phyloP scores from a whole-genome alignment of 64 coral and sea anemone genomes.

The Stichodactyla helianthus region DNA sequence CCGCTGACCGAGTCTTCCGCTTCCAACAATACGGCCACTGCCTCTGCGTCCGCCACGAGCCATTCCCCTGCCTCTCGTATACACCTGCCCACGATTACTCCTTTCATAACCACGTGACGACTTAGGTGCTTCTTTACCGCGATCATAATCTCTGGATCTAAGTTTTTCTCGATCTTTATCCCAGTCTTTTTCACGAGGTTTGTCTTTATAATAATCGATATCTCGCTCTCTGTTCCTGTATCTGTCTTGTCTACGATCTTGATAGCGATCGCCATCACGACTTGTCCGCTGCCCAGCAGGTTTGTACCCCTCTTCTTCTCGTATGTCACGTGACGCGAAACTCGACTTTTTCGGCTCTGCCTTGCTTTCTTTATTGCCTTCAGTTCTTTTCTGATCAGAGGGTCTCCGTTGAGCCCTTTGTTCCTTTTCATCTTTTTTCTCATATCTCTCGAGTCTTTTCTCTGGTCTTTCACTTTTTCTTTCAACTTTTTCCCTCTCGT shows the following conservation, averaged over 20 bases:
- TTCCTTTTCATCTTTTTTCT: conserved; percentile 38
- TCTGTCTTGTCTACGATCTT: conserved; percentile 11
- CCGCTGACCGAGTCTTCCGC: conserved; percentile 59
- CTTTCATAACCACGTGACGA: background rate
- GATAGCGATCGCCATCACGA: conserved; percentile 47
- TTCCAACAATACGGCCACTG: conserved; percentile 65
- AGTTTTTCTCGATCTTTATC: background rate
- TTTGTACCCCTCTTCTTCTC: conserved; percentile 9
- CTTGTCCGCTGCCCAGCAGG: background rate
- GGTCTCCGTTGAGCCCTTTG: conserved; percentile 3
- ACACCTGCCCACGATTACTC: background rate
- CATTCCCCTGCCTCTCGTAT: background rate
- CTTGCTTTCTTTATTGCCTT: conserved; percentile 14
- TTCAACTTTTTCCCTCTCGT: conserved; percentile 15
- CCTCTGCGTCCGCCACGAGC: conserved; percentile 31
- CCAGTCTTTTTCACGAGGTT: conserved; percentile 4
- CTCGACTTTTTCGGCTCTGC: background rate
- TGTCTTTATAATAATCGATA: conserved; percentile 2
- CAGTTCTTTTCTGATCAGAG: conserved; percentile 1
- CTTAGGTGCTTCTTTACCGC: background rate
- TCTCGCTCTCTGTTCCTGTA: background rate
- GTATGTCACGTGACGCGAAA: conserved; percentile 10
- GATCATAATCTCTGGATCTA: background rate
- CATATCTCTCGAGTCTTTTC: conserved; percentile 12
- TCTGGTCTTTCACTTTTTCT: conserved; percentile 21